Evolutionary conservation across 1,140 invertebrate species (phyloP).

Genomic region (Nasonia giraulti): DNA sequence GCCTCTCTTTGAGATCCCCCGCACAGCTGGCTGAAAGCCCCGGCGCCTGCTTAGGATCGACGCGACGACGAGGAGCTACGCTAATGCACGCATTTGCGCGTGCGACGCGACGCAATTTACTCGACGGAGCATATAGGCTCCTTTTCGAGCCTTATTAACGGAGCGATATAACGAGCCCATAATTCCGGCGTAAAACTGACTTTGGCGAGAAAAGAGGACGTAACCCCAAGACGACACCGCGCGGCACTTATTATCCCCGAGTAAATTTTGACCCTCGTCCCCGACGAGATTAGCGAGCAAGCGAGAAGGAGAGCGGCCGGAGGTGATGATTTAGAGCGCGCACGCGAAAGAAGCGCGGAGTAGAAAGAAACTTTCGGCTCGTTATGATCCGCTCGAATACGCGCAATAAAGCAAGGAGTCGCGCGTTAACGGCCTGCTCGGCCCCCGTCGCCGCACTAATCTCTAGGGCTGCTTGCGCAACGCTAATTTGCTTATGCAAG

Average conservation of each 20-base stretch:
- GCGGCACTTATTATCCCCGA: not conserved
- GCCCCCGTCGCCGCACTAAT: not conserved
- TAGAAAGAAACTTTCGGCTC: not conserved
- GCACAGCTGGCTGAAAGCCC: not conserved
- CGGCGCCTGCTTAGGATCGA: not conserved
- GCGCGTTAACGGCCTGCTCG: not conserved
- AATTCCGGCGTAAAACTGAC: not conserved
- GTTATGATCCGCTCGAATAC: not conserved
- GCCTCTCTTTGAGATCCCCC: conserved; percentile 34
- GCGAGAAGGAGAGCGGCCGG: not conserved
- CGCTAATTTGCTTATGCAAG: conserved; percentile 8
- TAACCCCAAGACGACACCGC: not conserved
- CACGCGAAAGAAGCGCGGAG: not conserved
- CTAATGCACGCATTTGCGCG: not conserved
- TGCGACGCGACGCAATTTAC: conserved; percentile 18
- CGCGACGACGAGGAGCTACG: no score
- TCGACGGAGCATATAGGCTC: not conserved
- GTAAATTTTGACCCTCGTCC: not conserved
- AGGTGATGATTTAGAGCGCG: conserved; percentile 6
- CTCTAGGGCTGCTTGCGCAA: not conserved
- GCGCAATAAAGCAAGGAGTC: conserved; percentile 19
- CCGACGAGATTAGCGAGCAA: not conserved
- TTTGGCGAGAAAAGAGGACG: not conserved
- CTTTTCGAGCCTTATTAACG: not conserved
- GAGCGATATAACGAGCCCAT: not conserved